phyloP scores from a whole-genome alignment of 2,888 invertebrate species.

The Odiellus spinosus region DNA sequence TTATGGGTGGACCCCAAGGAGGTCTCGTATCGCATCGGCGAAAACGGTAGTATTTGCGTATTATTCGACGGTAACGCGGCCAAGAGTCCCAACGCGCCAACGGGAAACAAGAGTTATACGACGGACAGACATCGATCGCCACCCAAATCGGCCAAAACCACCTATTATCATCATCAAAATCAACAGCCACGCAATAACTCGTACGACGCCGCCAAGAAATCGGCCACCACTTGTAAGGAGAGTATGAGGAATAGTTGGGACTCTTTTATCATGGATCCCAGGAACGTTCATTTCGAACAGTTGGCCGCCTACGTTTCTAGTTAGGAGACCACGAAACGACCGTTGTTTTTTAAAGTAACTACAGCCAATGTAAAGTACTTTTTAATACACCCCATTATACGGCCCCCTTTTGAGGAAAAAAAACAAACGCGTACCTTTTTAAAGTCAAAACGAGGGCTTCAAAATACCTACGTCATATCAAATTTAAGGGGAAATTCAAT shows the following conservation, averaged over 20 bases:
- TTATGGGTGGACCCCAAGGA: constrained; percentile 61
- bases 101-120: neutral
- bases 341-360: too few species aligned
- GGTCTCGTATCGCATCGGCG: constrained; percentile 48
- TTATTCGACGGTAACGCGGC: constrained; percentile 31
- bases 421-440: too few species aligned
- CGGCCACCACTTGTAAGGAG: constrained; percentile 8
- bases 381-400: too few species aligned
- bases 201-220: neutral
- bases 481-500: too few species aligned
- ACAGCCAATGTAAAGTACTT: too few species aligned
- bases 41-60: constrained; percentile 45
- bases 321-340: constrained; percentile 2
- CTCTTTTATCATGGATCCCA: constrained; percentile 8
- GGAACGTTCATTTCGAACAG: constrained; percentile 7
- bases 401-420: too few species aligned
- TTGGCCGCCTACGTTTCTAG: constrained; percentile 13
- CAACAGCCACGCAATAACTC: neutral
- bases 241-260: constrained; percentile 8
- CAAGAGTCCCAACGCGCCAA: neutral
- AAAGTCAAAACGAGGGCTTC: too few species aligned
- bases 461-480: too few species aligned
- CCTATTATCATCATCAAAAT: too few species aligned
- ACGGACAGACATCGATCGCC: too few species aligned
- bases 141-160: too few species aligned